Conservation (phyloP, 2,797 vertebrate species). For the Cygnus olor region DNA sequence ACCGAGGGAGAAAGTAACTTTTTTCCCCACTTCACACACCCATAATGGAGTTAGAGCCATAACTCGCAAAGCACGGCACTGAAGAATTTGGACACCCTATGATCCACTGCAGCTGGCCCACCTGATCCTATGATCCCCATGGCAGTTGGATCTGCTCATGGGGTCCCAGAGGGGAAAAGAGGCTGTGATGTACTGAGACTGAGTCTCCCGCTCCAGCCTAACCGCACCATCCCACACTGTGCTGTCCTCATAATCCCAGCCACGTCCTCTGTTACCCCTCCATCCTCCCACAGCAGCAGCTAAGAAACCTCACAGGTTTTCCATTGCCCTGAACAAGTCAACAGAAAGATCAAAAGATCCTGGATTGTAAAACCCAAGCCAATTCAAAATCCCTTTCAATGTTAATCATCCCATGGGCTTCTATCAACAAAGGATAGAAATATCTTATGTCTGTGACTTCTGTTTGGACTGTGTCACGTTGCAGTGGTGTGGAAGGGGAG, state of each 20-base stretch:
- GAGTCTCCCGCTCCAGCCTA: not conserved
- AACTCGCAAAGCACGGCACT: not conserved
- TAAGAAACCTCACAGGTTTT: not conserved
- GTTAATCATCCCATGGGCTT: not conserved
- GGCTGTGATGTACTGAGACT: not conserved
- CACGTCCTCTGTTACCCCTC: not conserved
- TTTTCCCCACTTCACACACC: not conserved
- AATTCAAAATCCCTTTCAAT: not conserved
- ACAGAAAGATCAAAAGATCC: slow-evolving; percentile 4
- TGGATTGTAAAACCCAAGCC: not conserved
- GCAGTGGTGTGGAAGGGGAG: not conserved
- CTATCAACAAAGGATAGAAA: not conserved
- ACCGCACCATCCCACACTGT: not conserved
- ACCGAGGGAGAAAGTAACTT: not conserved
- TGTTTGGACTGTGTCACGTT: not conserved
- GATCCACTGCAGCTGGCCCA: not conserved
- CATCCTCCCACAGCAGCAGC: not conserved
- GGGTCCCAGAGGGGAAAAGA: not conserved
- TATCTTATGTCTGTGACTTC: not conserved
- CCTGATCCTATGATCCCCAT: not conserved
- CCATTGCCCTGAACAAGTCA: not conserved
- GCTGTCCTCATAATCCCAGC: not conserved
- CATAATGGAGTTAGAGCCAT: not conserved
- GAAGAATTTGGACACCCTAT: not conserved
- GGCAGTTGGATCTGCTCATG: not conserved